Evolutionary conservation across 2,113 vertebrate species (phyloP).

Genomic region (Sigmodon hispidus): DNA sequence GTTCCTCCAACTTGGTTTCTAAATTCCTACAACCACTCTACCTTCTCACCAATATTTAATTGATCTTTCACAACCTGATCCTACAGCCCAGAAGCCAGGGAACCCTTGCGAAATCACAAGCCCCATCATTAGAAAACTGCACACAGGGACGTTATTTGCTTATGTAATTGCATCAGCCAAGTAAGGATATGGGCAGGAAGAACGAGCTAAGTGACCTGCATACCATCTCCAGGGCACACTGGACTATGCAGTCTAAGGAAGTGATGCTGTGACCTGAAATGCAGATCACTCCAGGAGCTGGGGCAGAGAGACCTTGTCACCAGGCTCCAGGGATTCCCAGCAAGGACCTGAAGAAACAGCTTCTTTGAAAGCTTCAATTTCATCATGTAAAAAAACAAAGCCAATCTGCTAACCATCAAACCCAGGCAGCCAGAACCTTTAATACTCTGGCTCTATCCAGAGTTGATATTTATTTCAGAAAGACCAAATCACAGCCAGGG

Average conservation of each 20-base stretch:
- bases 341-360: neutral
- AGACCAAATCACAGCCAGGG: neutral
- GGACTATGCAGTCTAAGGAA: neutral
- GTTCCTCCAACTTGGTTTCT: neutral
- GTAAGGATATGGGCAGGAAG: neutral
- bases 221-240: neutral
- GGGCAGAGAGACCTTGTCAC: neutral
- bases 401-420: neutral
- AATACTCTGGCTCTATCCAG: neutral
- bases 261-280: neutral
- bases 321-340: neutral
- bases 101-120: neutral
- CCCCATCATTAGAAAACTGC: neutral
- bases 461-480: neutral
- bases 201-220: neutral
- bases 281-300: neutral
- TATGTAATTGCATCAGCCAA: neutral
- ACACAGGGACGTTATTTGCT: neutral
- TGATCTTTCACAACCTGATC: neutral
- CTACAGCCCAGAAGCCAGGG: too few species aligned
- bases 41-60: neutral
- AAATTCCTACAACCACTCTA: neutral
- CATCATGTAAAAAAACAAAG: neutral
- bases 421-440: neutral
- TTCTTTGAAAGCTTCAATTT: neutral